A percentile compares a stretch with the other conserved stretches of the same genome.
Conservation (phyloP, 2,113 vertebrate genomes). For the Antechinus flavipes region DNA sequence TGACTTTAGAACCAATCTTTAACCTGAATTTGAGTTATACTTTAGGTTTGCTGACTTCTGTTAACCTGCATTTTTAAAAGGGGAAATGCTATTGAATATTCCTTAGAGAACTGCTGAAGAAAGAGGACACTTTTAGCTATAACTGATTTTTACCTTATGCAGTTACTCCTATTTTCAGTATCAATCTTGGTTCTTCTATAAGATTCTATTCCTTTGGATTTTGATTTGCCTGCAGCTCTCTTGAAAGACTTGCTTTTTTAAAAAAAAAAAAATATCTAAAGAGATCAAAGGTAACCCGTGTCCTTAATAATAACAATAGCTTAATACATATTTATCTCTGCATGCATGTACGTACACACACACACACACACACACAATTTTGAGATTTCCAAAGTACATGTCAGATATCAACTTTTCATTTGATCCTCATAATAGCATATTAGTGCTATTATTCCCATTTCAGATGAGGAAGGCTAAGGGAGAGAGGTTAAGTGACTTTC, state of each 20-base stretch:
- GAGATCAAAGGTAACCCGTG: not conserved
- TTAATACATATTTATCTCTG: not conserved
- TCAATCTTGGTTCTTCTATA: not conserved
- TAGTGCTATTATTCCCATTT: not conserved
- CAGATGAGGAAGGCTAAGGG: not conserved
- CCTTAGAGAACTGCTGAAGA: not conserved
- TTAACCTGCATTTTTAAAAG: not conserved
- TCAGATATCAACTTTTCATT: no score
- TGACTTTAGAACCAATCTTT: not conserved
- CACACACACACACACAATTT: no score
- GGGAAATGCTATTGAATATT: not conserved
- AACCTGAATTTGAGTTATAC: not conserved
- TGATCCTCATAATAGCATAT: not conserved
- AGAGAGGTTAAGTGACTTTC: no score
- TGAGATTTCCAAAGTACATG: no score
- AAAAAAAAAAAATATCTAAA: not conserved
- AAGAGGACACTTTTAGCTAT: not conserved
- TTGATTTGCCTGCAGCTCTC: not conserved
- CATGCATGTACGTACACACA: no score
- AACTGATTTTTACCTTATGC: not conserved
- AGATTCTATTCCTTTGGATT: not conserved
- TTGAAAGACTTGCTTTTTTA: not conserved
- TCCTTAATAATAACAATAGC: not conserved
- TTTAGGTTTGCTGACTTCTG: not conserved
- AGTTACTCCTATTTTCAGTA: not conserved